Evolutionary conservation across 2,113 vertebrate species (phyloP), one percentile per base, ranked within the genome.

Genomic region (Pseudolaguvia tuberculata): DNA sequence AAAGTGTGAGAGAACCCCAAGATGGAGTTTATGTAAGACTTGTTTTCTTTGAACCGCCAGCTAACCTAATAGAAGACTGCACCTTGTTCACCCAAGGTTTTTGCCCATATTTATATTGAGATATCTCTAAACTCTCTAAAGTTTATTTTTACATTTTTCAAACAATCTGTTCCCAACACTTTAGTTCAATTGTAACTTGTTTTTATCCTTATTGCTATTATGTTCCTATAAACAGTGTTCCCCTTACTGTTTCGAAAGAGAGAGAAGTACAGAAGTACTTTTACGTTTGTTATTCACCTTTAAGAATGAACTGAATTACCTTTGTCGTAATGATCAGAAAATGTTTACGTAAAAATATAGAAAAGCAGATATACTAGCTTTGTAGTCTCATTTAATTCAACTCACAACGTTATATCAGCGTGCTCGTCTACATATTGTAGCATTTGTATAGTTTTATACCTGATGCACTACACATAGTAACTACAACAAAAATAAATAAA

Each of bases 1-100:
- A 77, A 75, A 29, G 39, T 70, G n/a, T 42, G 27, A 51, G 65
- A 70, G 76, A 67, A 70, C 18, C 1, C 3, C 35, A 20, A 67
- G 27, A 11, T 31, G 35, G 31, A 45, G 35, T 35, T 77, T 50
- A 35, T 7, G 25, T 31, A 48, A 72, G 17, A 31, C 31, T 65
- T 56, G 58, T 59, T 39, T 42, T 21, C 18, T 18, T 39, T 8
- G 5, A 12, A 42, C 20, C 17, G 62, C 15, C n/a, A 25, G 48
- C 27, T 23, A 51, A 29, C 57, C 23, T 62, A 57, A 72, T 31
- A 18, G 58, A 47, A 62, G 21, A 47, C 35, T 47, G 53, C 15
- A 6, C 17, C n/a, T 15, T 53, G 13, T 3, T n/a, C 2, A 3
- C 9, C 39, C 42, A 48, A 27, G 14, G 9, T 25, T 47, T 48